Conservation (phyloP, 2,113 vertebrate species). For the Grantiella picta region DNA sequence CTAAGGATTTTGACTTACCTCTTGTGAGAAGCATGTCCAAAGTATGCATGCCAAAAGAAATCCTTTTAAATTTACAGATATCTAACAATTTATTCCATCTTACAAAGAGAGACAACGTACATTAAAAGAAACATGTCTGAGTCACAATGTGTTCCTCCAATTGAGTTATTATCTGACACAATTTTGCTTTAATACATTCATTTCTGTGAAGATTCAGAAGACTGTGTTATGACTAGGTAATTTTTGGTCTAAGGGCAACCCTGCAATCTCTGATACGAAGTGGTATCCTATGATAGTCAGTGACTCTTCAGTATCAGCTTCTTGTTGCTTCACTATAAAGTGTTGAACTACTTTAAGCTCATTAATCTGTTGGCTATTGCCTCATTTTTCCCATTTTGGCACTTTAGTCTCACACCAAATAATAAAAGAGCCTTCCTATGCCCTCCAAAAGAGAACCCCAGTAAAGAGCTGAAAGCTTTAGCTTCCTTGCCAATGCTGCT, state of each 20-base stretch:
- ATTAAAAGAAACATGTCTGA: background rate
- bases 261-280: background rate
- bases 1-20: slow-evolving; percentile 22
- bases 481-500: background rate
- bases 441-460: background rate
- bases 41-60: slow-evolving; percentile 17
- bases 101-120: background rate
- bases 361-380: background rate
- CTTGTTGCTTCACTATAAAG: background rate
- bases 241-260: background rate
- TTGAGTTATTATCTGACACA: background rate
- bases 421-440: background rate
- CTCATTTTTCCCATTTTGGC: background rate
- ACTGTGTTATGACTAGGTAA: background rate
- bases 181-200: background rate
- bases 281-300: background rate
- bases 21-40: slow-evolving; percentile 15
- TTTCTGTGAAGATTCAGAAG: background rate
- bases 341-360: background rate
- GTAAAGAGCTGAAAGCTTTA: background rate
- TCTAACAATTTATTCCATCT: background rate
- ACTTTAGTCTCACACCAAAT: background rate
- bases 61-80: background rate
- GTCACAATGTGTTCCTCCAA: background rate
- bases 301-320: background rate